These are phyloP conservation scores for Sycon ciliatum DNA, from an alignment of 37 sponge, comb jelly and placozoan species.

Conservation along the genomic window DNA sequence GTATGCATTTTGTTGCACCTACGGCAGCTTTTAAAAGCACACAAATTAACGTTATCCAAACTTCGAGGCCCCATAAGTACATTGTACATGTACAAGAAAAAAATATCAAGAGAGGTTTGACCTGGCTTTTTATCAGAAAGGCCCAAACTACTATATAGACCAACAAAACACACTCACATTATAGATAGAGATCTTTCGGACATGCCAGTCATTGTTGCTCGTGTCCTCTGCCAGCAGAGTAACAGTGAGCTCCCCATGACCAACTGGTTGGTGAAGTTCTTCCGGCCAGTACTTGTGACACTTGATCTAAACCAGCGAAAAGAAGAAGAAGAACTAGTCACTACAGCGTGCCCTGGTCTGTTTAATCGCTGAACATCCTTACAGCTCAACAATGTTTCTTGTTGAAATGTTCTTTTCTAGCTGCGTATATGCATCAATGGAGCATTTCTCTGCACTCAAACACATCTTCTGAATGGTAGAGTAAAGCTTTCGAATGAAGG, in stretches of 20 bases:
- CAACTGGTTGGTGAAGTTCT: conserved; percentile 24
- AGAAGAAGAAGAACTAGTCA: neutral
- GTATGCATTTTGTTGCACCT: too few species aligned
- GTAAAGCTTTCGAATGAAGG: too few species aligned
- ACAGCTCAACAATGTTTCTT: too few species aligned
- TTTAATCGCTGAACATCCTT: too few species aligned
- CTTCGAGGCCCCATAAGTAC: neutral
- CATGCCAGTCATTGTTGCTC: conserved; percentile 55
- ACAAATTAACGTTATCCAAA: too few species aligned
- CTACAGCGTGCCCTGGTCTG: too few species aligned
- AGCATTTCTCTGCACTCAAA: too few species aligned
- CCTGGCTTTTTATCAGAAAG: neutral
- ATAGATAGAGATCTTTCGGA: conserved; percentile 46
- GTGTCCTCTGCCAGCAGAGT: conserved; percentile 48
- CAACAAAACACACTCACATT: conserved; percentile 24
- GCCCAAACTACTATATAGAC: neutral
- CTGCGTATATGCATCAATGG: too few species aligned
- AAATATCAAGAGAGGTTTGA: neutral
- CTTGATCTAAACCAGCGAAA: conserved; percentile 46
- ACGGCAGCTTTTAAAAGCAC: too few species aligned
- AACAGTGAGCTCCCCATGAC: conserved; percentile 65
- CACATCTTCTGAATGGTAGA: too few species aligned
- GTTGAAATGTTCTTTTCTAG: too few species aligned
- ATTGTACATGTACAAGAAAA: neutral
- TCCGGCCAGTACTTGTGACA: conserved; percentile 85